Percentiles rank a stretch among this genome's conserved stretches.
Evolutionary conservation across 2,113 vertebrate species (phyloP).

Genomic region (Tragulus kanchil): DNA sequence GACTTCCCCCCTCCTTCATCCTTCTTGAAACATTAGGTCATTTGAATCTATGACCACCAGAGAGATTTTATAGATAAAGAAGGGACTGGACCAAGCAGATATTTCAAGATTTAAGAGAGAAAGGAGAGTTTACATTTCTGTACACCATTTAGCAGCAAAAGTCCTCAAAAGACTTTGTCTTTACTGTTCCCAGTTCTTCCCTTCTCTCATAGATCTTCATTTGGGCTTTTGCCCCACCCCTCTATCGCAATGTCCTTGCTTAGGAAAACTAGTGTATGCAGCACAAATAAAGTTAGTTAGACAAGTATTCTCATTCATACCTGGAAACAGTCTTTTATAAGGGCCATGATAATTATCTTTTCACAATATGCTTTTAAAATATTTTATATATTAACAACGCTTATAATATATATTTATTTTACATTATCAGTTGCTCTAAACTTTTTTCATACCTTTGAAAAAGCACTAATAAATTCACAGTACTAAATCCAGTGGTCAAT

Average conservation of each 20-base stretch:
- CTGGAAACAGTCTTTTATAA: neutral
- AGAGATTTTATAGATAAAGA: constrained; percentile 28
- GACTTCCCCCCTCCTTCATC: neutral
- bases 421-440: neutral
- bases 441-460: neutral
- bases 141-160: neutral
- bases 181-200: neutral
- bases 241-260: constrained; percentile 41
- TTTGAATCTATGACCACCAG: constrained; percentile 30
- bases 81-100: neutral
- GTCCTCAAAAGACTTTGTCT: neutral
- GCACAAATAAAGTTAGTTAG: neutral
- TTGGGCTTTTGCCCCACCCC: neutral
- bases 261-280: neutral
- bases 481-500: neutral
- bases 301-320: neutral
- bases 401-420: neutral
- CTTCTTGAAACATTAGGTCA: constrained; percentile 52
- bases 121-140: constrained; percentile 24
- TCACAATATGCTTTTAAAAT: neutral
- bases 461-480: neutral
- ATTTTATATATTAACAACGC: neutral
- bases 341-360: neutral
- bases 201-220: neutral
- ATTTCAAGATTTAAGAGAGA: constrained; percentile 38